phyloP scores from a whole-genome alignment of 1,140 invertebrate genomes.

The Thaumetopoea pityocampa region DNA sequence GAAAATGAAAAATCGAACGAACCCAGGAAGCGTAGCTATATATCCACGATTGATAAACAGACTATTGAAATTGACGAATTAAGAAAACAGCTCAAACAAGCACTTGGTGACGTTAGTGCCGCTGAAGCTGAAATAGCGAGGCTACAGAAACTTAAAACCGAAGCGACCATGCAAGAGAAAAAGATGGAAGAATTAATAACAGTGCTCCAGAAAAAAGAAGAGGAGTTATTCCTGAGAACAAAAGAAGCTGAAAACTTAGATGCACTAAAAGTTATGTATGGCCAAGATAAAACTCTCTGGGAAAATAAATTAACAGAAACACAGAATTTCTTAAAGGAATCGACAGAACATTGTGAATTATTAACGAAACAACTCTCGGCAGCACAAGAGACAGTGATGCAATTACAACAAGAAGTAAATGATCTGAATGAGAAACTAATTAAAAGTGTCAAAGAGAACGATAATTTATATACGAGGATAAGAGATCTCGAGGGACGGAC shows the following conservation, averaged over 20 bases:
- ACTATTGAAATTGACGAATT: constrained; percentile 82
- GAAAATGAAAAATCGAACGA: constrained; percentile 70
- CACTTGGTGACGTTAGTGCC: constrained; percentile 57
- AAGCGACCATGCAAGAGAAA: constrained; percentile 79
- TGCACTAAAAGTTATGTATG: constrained; percentile 78
- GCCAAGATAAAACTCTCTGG: constrained; percentile 79
- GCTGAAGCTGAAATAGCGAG: constrained; percentile 83
- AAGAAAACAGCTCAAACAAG: constrained; percentile 71
- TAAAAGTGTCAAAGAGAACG: constrained; percentile 86
- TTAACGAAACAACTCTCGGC: constrained; percentile 79
- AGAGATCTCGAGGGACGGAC: constrained; percentile 81
- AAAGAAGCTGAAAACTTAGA: constrained; percentile 83
- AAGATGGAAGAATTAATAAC: constrained; percentile 83
- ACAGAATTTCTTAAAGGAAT: constrained; percentile 79
- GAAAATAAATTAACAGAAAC: constrained; percentile 80
- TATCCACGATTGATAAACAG: constrained; percentile 79
- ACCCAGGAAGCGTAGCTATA: constrained; percentile 70
- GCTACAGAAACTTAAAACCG: constrained; percentile 81
- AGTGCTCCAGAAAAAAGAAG: constrained; percentile 82
- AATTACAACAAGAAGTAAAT: constrained; percentile 78
- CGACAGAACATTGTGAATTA: constrained; percentile 78
- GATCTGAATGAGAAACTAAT: constrained; percentile 76
- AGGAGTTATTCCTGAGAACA: constrained; percentile 80
- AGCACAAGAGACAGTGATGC: constrained; percentile 77
- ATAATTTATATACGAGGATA: constrained; percentile 81